These are phyloP conservation scores for Coleophora deauratella DNA, from an alignment of 2,888 invertebrate species.

Conservation along the genomic window DNA sequence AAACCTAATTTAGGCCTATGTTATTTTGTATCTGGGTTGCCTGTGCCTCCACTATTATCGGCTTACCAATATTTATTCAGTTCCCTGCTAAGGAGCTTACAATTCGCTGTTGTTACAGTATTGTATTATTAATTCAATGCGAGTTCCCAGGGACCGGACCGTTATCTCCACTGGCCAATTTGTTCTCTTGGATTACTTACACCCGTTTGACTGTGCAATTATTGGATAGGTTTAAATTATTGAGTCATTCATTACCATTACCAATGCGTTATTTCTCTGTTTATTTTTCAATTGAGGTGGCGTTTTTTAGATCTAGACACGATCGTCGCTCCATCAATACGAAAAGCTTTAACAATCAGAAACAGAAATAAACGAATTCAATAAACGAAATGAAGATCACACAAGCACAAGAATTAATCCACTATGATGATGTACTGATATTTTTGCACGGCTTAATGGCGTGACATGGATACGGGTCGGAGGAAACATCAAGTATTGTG, in stretches of 20 bases:
- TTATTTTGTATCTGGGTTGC: slow-evolving; percentile 23
- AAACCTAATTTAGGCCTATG: background rate
- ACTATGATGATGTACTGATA: slow-evolving; percentile 64
- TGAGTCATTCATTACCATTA: too few species aligned
- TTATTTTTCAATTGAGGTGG: too few species aligned
- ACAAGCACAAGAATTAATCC: slow-evolving; percentile 47
- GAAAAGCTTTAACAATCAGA: too few species aligned
- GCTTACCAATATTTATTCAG: slow-evolving; percentile 56
- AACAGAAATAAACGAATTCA: background rate
- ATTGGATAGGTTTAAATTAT: too few species aligned
- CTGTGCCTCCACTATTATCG: slow-evolving; percentile 39
- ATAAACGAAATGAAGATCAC: slow-evolving; percentile 21
- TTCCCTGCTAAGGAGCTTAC: slow-evolving; percentile 63
- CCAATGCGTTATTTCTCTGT: too few species aligned
- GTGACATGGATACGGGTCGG: slow-evolving; percentile 68
- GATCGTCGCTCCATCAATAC: too few species aligned
- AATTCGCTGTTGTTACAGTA: slow-evolving; percentile 53
- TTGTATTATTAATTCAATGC: slow-evolving; percentile 64
- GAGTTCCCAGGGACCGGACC: slow-evolving; percentile 40
- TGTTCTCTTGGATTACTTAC: slow-evolving; percentile 36
- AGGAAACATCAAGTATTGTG: slow-evolving; percentile 72
- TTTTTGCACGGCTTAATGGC: slow-evolving; percentile 66
- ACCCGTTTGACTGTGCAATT: background rate
- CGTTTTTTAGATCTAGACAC: too few species aligned
- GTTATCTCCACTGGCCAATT: slow-evolving; percentile 57